Evolutionary conservation across 2,888 invertebrate genomes (phyloP), one percentile per base, ranked within the genome.

Genomic region (Cataglyphis cursor): DNA sequence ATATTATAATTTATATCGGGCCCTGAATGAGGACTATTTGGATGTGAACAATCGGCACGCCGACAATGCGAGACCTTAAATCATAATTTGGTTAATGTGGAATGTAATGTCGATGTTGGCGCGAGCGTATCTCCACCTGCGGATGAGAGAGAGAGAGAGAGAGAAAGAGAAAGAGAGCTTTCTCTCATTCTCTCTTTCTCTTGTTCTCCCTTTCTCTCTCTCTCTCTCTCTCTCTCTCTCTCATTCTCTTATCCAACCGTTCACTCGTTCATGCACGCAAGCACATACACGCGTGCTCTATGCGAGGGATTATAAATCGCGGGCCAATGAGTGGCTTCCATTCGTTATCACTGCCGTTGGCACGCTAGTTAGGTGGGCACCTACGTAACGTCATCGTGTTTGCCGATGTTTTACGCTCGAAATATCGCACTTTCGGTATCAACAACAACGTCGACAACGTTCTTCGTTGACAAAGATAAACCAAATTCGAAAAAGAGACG

Each of bases 71-170:
- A 86, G 92, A 91, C 93, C 93, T 94, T 94, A 94, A 94, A 94
- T 94, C 94, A 94, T 94, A 93, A 94, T 94, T 94, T 94, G 94
- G 94, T 94, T 94, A 94, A 94, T 94, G 93, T 92, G 94, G 94
- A 94, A 94, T 94, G 94, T 93, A 93, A 94, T 92, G 94, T 94
- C 94, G 93, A 94, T 93, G 93, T 91, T 92, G 91, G 91, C 91
- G 92, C 90, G 91, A 91, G 91, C 91, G 92, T 93, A 91, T 90
- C 92, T 92, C 90, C 89, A 91, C 86, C 91, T 90, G 92, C 89
- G 88, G 90, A 89, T 90, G 35, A n/a, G 81, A 88, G 62, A 74
- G 81, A 73, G 75, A 62, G 80, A 76, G 82, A 83, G 54, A 28
- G 24, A 54, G 57, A 66, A 72, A 72, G 24, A 38, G 44, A 38